Conservation (phyloP, 1,140 invertebrate genomes). For the Sycophaga agraensis region DNA sequence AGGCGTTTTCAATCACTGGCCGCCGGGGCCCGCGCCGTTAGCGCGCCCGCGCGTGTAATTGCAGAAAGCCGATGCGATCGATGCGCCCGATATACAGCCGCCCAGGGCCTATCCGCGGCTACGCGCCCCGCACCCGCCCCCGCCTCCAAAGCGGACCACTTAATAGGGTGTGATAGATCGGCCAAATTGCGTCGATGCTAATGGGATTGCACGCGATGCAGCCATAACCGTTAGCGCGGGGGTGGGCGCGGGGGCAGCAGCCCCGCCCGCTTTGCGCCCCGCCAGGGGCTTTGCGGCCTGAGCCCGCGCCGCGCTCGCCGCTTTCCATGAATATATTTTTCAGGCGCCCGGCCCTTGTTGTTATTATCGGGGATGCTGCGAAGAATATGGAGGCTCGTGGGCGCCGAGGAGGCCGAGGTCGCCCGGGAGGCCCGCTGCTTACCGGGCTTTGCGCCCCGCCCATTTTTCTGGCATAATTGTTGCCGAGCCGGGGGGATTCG, state of each 20-base stretch:
- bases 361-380: neutral
- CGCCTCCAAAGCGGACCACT: constrained; percentile 49
- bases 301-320: constrained; percentile 15
- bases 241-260: constrained; percentile 5
- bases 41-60: neutral
- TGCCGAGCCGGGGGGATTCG: too few species aligned
- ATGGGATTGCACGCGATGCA: constrained; percentile 59
- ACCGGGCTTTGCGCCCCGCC: too few species aligned
- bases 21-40: neutral
- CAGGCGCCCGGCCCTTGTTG: neutral
- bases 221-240: constrained; percentile 56
- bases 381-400: neutral
- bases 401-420: too few species aligned
- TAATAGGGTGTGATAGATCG: constrained; percentile 61
- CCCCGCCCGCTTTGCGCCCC: constrained; percentile 33
- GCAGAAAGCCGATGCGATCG: too few species aligned
- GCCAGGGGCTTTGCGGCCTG: constrained; percentile 10
- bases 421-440: too few species aligned
- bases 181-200: constrained; percentile 59
- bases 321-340: constrained; percentile 24
- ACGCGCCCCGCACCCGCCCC: neutral
- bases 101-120: too few species aligned
- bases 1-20: too few species aligned
- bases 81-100: too few species aligned
- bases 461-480: too few species aligned